phyloP scores from a whole-genome alignment of 2,797 vertebrate genomes.

The Fistularia commersonii region DNA sequence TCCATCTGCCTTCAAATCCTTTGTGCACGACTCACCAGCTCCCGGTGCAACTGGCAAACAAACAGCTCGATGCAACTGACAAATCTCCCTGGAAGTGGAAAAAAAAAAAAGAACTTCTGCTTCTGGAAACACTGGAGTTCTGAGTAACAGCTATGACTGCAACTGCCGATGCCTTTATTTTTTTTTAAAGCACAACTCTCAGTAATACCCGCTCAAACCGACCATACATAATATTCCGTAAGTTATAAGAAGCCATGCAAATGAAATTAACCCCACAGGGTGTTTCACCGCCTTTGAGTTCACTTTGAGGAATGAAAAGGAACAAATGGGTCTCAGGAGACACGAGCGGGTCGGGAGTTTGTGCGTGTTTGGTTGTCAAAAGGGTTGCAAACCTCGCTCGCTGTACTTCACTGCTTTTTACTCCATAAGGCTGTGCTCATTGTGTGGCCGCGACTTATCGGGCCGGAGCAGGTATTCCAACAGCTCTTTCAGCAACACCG shows the following conservation, averaged over 20 bases:
- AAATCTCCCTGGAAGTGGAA: constrained; percentile 13
- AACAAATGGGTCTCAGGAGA: background rate
- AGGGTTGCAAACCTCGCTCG: constrained; percentile 1
- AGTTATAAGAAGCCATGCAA: no score
- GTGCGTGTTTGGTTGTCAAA: no score
- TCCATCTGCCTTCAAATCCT: constrained; percentile 40
- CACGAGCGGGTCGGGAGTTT: no score
- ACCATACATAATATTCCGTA: no score
- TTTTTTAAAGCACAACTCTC: no score
- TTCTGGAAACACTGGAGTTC: constrained; percentile 5
- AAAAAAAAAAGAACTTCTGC: constrained; percentile 7
- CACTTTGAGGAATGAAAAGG: constrained; percentile 1
- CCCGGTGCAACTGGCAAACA: constrained; percentile 30
- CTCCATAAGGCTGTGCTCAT: constrained; percentile 5
- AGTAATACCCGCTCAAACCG: no score
- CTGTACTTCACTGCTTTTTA: constrained; percentile 14
- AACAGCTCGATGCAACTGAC: constrained; percentile 18
- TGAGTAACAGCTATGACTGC: constrained; percentile 8
- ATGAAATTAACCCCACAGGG: constrained; percentile 6
- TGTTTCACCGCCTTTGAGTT: constrained; percentile 15
- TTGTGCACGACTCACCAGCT: constrained; percentile 29
- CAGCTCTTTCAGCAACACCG: constrained; percentile 10
- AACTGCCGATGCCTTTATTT: constrained; percentile 2
- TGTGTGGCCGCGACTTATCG: constrained; percentile 7
- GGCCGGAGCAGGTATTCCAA: constrained; percentile 12